Evolutionary conservation across 2,888 invertebrate species (phyloP).

Genomic region (Macrophya annulata): DNA sequence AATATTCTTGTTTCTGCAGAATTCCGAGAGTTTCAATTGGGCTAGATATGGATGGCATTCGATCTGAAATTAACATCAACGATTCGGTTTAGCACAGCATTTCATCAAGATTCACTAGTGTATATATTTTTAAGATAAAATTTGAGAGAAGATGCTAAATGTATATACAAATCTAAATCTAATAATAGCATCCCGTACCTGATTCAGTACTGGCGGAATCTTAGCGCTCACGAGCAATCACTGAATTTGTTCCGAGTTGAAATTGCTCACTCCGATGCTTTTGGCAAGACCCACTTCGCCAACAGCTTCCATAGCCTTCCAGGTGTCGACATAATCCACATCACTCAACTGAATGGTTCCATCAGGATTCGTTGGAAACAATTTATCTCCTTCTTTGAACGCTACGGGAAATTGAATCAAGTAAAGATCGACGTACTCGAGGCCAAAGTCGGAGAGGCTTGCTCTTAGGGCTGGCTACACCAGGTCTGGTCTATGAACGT

Average conservation of each 20-base stretch:
- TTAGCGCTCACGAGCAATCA: constrained; percentile 83
- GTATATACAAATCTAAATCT: not conserved
- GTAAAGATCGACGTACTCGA: constrained; percentile 91
- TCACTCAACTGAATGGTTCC: constrained; percentile 85
- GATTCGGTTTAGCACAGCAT: too few relatives aligned
- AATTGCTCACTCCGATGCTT: constrained; percentile 92
- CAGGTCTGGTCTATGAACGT: constrained; percentile 88
- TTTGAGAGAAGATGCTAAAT: not conserved
- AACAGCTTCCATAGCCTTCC: constrained; percentile 88
- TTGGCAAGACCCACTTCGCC: constrained; percentile 85
- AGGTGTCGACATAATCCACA: constrained; percentile 88
- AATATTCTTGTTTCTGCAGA: constrained; percentile 85
- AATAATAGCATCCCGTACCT: constrained; percentile 72
- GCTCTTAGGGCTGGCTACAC: constrained; percentile 86
- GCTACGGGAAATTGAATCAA: constrained; percentile 95
- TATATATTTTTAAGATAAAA: not conserved
- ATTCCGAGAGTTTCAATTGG: constrained; percentile 85
- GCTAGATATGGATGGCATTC: constrained; percentile 81
- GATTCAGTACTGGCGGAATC: constrained; percentile 85
- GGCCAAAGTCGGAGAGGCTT: constrained; percentile 86
- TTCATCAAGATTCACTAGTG: not conserved
- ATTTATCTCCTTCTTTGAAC: constrained; percentile 84
- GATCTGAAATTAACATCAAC: constrained; percentile 55
- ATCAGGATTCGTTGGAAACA: constrained; percentile 84
- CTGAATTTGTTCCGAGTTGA: constrained; percentile 88